Evolutionary conservation across 2,113 vertebrate genomes (phyloP), one percentile per base, ranked within the genome.

Genomic region (Psilopsiagon aymara): DNA sequence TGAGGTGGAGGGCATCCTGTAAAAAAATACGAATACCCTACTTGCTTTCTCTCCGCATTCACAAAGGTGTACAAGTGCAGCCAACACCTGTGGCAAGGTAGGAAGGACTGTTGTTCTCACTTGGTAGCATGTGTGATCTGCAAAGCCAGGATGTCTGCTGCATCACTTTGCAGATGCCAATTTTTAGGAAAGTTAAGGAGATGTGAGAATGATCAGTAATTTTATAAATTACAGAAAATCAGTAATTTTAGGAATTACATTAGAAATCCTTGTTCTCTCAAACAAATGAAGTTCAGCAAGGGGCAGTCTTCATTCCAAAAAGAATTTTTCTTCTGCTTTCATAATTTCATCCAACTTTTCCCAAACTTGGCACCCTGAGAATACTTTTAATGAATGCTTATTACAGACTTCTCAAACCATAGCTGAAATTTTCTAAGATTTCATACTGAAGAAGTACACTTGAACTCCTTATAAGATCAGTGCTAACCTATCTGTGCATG

Each of bases 51-150:
- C 17, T 88, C 25, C 5, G 1, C 1, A 0, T 53, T 71, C 9
- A 2, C 46, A 43, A 28, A 67, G 44, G 11, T 51, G 9, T 33
- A 24, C 11, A 57, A 41, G 33, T 9, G 5, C 27, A 82, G 52
- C 25, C 39, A 19, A 33, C 75, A 64, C 10, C 17, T 0, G 6
- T n/a, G 47, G 51, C 11, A 2, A 43, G 27, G 51, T 33, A 25
- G 29, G 74, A 80, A 46, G 23, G 66, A 14, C 33, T 46, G 4
- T 20, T 51, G n/a, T 62, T 35, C 18, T 62, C 13, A 5, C 20
- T 16, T 20, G 21, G 8, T 9, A 47, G 14, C 29, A 33, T 0
- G 0, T 37, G 37, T 3, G 1, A 27, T 66, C 21, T 49, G 76
- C 9, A 12, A 10, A 46, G 69, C 11, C 37, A 46, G 27, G 10